Conservation (phyloP, 2,113 vertebrate species). For the Urocolius indicus region DNA sequence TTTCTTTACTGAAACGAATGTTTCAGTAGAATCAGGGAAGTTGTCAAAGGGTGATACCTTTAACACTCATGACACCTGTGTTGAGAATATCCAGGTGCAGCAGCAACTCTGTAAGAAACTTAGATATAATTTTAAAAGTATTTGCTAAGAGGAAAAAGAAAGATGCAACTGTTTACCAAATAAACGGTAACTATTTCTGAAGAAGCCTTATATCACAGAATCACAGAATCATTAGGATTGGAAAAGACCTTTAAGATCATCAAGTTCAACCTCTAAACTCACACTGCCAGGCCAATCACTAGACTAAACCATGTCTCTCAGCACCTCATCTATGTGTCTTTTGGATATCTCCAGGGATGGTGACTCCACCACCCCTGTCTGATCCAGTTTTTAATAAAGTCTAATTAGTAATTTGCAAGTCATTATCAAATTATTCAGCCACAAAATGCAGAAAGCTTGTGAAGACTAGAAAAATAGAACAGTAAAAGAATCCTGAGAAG, state of each 20-base stretch:
- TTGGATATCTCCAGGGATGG: too few relatives aligned
- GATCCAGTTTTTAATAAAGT: not conserved
- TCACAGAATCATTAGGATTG: too few relatives aligned
- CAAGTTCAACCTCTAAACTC: too few relatives aligned
- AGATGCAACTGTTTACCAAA: not conserved
- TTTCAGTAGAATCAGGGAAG: not conserved
- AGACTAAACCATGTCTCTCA: too few relatives aligned
- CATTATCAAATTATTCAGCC: not conserved
- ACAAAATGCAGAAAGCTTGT: not conserved
- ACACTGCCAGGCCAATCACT: too few relatives aligned
- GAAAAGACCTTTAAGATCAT: too few relatives aligned
- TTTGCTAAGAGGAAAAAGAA: not conserved
- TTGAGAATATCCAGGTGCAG: not conserved
- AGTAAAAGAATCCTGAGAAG: not conserved
- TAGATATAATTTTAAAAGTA: not conserved
- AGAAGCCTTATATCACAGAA: not conserved
- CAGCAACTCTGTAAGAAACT: not conserved
- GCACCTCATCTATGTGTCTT: too few relatives aligned
- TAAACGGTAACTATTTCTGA: not conserved
- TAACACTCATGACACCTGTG: not conserved
- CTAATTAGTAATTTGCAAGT: not conserved
- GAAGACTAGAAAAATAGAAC: not conserved
- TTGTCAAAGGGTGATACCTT: not conserved
- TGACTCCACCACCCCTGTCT: not conserved
- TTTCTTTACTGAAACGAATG: not conserved